phyloP scores from a whole-genome alignment of 2,113 vertebrate genomes.

The Syrrhaptes paradoxus region DNA sequence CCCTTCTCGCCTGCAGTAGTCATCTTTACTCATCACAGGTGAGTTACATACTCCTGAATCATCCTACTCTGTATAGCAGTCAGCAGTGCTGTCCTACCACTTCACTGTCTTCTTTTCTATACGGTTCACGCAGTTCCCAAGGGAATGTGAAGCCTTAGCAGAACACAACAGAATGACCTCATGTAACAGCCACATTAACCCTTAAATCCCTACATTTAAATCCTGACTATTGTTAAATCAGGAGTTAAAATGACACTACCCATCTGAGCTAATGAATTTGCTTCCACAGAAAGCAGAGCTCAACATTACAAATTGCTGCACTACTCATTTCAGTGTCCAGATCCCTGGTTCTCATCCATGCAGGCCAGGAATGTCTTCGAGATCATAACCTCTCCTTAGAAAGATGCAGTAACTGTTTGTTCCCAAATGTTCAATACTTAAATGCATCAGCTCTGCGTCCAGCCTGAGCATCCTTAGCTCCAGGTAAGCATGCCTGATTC shows the following conservation, averaged over 20 bases:
- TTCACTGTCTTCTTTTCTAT: background rate
- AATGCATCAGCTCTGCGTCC: background rate
- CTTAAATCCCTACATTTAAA: constrained; percentile 12
- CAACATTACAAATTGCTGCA: background rate
- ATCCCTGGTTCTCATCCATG: background rate
- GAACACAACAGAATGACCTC: background rate
- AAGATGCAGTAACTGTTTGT: background rate
- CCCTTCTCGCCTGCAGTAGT: background rate
- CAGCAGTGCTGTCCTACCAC: background rate
- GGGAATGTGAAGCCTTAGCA: background rate
- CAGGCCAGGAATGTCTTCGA: background rate
- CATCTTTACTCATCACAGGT: background rate
- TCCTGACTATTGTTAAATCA: background rate
- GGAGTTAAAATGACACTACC: background rate
- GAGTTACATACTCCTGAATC: background rate
- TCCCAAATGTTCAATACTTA: background rate
- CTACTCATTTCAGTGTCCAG: constrained; percentile 1
- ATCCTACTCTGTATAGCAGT: background rate
- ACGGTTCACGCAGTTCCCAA: background rate
- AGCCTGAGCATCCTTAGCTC: background rate
- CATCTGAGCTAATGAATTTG: background rate
- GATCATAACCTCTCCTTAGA: background rate
- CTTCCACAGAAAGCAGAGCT: constrained; percentile 18
- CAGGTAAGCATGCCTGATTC: accelerated
- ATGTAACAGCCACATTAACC: background rate